Evolutionary conservation across 2,888 invertebrate species (phyloP), one percentile per base, ranked within the genome.

Genomic region (Cecidostiba fungosa): DNA sequence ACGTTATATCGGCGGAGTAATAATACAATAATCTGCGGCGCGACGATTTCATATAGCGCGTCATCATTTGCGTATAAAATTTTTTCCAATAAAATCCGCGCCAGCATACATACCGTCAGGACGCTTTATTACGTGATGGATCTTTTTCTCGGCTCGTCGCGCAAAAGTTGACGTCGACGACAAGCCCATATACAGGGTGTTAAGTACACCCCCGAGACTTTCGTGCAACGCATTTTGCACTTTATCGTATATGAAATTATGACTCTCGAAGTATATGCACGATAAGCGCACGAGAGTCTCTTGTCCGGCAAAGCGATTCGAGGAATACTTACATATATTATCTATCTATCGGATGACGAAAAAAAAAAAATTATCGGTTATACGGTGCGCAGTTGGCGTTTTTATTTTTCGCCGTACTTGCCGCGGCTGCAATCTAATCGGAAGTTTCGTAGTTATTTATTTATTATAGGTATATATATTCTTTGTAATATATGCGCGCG

Each of bases 131-230:
- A 19, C 54, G 54, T 10, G n/a, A n/a, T n/a, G 39, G 12, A 43
- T 43, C 39, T n/a, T 19, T 19, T 3, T 16, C 54, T 16, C 54
- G 54, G 19, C n/a, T 54, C 54, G 54, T 19, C 16, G 47, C 16
- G 47, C 19, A 19, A 54, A n/a, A 19, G 14, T 19, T 3, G 54
- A 59, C 54, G 23, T n/a, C 54, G 54, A 54, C 66, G 29, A n/a
- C 29, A 19, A 72, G 16, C 14, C 23, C 62, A n/a, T n/a, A n/a
- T n/a, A n/a, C n/a, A 74, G 47, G 47, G 47, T 26, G 26, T 14
- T 19, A 82, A 79, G 74, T 70, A 62, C 47, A 50, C 78, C 77
- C 76, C 69, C 36, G 79, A 77, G 82, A 85, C 69, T 74, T 74
- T 78, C 82, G 77, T 74, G 47, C n/a, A n/a, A n/a, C n/a, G n/a